A percentile compares a stretch with the other conserved stretches of the same genome.
Conservation (phyloP, 2,113 vertebrate species). For the Corythaixoides concolor region DNA sequence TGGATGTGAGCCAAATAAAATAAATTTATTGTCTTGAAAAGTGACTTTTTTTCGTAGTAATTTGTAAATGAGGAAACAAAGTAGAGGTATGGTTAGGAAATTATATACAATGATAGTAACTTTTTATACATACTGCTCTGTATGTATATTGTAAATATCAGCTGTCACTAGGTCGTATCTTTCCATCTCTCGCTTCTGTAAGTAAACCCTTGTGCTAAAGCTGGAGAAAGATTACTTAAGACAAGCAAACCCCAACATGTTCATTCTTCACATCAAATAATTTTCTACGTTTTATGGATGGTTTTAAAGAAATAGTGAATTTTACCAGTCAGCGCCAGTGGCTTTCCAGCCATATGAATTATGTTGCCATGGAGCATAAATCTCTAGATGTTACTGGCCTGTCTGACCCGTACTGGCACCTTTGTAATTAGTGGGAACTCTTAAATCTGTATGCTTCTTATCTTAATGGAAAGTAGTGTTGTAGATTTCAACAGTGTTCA, state of each 20-base stretch:
- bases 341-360: background rate
- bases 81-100: background rate
- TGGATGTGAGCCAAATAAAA: background rate
- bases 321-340: background rate
- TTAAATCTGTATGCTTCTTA: background rate
- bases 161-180: background rate
- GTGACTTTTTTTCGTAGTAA: background rate
- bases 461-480: background rate
- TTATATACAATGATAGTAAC: background rate
- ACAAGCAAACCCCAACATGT: accelerated
- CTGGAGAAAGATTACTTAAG: background rate
- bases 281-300: background rate
- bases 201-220: background rate
- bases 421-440: background rate
- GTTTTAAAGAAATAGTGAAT: background rate
- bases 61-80: background rate
- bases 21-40: background rate
- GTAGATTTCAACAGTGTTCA: background rate
- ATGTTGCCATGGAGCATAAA: background rate
- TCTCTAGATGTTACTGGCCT: background rate
- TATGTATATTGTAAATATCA: background rate
- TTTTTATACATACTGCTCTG: background rate
- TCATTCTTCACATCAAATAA: background rate
- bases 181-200: background rate
- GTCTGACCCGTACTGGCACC: background rate